Conservation (phyloP, 1,140 invertebrate genomes). For the Drosophila pseudoananassae region DNA sequence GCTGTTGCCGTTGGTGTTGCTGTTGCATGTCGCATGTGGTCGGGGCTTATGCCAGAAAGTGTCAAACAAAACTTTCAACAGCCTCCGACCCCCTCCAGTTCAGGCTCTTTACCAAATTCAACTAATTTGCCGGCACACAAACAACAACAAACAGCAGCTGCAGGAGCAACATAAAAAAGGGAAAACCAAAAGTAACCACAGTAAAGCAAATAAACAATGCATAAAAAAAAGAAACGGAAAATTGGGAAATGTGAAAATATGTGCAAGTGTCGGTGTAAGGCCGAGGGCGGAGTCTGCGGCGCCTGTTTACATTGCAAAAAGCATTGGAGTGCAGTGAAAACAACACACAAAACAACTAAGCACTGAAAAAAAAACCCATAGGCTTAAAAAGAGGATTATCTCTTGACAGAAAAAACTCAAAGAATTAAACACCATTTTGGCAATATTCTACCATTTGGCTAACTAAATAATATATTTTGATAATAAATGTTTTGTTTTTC, state of each 20-base stretch:
- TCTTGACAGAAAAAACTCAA: too few species aligned
- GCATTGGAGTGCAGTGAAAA: conserved; percentile 78
- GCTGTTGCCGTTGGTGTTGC: conserved; percentile 18
- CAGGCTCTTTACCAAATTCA: conserved; percentile 54
- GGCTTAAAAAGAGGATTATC: too few species aligned
- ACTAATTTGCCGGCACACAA: conserved; percentile 66
- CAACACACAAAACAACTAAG: conserved; percentile 56
- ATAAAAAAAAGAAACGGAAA: conserved; percentile 26
- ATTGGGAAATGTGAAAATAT: conserved; percentile 66
- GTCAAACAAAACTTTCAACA: conserved; percentile 62
- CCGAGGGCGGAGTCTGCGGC: conserved; percentile 29
- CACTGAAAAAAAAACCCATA: not conserved
- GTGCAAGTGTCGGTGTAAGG: conserved; percentile 38
- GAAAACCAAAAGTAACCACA: conserved; percentile 65
- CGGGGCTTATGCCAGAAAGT: conserved; percentile 56
- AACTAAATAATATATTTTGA: not conserved
- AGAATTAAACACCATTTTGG: too few species aligned
- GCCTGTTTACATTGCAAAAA: conserved; percentile 81
- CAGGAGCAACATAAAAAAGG: conserved; percentile 9
- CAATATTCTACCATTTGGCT: too few species aligned
- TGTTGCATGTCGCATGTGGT: conserved; percentile 65
- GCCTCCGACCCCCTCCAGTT: conserved; percentile 19
- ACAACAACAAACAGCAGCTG: conserved; percentile 49
- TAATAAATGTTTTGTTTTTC: not conserved
- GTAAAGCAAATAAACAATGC: conserved; percentile 70